Base-by-base conservation (phyloP, 2,888 invertebrate species). In the Lasioglossum pauxillum region DNA sequence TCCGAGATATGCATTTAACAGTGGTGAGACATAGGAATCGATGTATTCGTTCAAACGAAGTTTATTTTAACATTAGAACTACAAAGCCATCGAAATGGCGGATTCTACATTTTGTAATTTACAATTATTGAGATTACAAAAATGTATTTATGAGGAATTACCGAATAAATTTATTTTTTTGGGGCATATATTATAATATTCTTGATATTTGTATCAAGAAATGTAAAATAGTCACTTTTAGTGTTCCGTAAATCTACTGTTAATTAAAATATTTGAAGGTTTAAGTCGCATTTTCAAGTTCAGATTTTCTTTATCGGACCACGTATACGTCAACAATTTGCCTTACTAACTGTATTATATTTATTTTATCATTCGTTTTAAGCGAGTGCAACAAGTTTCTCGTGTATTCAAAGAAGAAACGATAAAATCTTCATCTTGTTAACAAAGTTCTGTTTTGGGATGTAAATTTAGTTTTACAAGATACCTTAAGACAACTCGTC, bases 401-500 rank as follows among this genome's bases (percentile, higher is more conserved):
- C 69, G 41, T n/a, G 41, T 41, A 38, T 71, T 10, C 41, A 19
- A 38, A 73, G 41, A 77, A 31, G 49, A 49, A 69, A 16, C 69
- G 57, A 80, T 77, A 46, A 44, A 57, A 35, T 35, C n/a, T 78
- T 73, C 7, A 41, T 73, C 35, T 83, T 23, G 77, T 73, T 35
- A 64, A 49, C 57, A 35, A 38, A 35, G 41, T 79, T 38, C n/a
- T 27, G 38, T 77, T 60, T 38, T 35, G 27, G 35, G 69, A 60
- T 69, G 79, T 10, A 80, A 78, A 75, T n/a, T 75, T 80, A 77
- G 57, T 38, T 67, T 74, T 83, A 90, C 64, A 53, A 27, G 60
- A 71, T 69, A 82, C 53, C 38, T 78, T 76, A 74, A 41, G 41
- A 71, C 73, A 75, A 53, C 31, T 85, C 77, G 78, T 79, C 91